A percentile compares a stretch with the other conserved stretches of the same genome.
phyloP scores from a whole-genome alignment of 1,140 invertebrate species.

The Coptotermes formosanus region DNA sequence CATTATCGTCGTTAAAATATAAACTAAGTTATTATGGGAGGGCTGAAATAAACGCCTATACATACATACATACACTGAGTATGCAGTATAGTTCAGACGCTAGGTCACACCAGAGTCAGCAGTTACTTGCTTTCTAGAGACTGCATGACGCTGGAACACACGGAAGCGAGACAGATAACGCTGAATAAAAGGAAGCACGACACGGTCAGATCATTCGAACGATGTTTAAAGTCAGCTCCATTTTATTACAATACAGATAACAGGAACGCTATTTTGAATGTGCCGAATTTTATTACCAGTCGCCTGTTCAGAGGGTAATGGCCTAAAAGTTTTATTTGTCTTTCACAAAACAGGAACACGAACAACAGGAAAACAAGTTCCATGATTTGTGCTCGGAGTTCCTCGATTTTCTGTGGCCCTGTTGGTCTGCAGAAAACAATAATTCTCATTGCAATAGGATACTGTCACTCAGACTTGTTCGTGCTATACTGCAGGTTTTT shows the following conservation, averaged over 20 bases:
- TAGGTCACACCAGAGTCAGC: not conserved
- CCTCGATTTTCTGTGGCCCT: too few species aligned
- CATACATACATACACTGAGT: not conserved
- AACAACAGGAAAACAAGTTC: too few species aligned
- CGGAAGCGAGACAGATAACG: not conserved
- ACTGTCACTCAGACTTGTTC: too few species aligned
- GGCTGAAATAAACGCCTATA: not conserved
- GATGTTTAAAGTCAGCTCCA: not conserved
- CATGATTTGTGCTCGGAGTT: too few species aligned
- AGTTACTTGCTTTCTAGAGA: not conserved
- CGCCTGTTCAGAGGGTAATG: not conserved
- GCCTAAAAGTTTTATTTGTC: not conserved
- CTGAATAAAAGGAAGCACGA: not conserved
- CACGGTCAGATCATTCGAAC: not conserved
- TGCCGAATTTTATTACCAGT: not conserved
- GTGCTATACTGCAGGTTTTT: too few species aligned
- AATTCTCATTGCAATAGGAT: too few species aligned
- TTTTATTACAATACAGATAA: not conserved
- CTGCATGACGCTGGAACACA: not conserved
- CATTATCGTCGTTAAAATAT: constrained; percentile 19
- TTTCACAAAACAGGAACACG: not conserved
- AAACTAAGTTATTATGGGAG: constrained; percentile 2
- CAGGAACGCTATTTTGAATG: not conserved
- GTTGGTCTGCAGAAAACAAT: too few species aligned
- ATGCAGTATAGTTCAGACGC: not conserved